Conservation (phyloP, 1,140 invertebrate species). For the Onthophagus taurus region DNA sequence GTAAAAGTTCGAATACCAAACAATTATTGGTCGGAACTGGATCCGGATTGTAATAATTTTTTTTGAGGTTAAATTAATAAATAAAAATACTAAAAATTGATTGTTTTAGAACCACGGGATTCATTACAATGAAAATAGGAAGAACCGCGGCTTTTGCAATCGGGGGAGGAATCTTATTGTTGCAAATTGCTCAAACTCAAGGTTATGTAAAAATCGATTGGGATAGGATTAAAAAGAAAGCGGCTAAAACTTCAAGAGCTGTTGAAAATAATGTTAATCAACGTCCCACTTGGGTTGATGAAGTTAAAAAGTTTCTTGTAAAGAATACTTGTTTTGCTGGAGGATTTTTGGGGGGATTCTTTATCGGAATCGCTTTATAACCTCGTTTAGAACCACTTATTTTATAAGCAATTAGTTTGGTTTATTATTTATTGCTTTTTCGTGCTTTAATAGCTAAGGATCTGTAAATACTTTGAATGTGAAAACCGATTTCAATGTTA, state of each 20-base stretch:
- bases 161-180: conserved; percentile 11
- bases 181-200: conserved; percentile 10
- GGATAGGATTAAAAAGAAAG: conserved; percentile 9
- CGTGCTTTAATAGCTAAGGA: too few relatives aligned
- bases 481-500: too few relatives aligned
- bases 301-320: neutral
- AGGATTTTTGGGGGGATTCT: conserved; percentile 15
- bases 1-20: conserved; percentile 5
- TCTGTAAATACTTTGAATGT: too few relatives aligned
- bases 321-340: conserved; percentile 12
- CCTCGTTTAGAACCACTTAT: too few relatives aligned
- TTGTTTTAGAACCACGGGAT: conserved; percentile 13
- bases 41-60: conserved; percentile 5
- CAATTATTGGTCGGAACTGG: conserved; percentile 8
- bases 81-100: neutral
- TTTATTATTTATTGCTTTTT: too few relatives aligned
- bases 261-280: conserved; percentile 3
- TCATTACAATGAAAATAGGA: conserved; percentile 13
- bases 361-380: conserved; percentile 11
- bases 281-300: neutral
- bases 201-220: conserved; percentile 13
- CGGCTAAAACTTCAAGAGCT: neutral
- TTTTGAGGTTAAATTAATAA: neutral
- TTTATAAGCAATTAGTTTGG: too few relatives aligned
- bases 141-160: conserved; percentile 15